Base-by-base conservation (phyloP, 2,888 invertebrate genomes). In the Orthosia gothica region DNA sequence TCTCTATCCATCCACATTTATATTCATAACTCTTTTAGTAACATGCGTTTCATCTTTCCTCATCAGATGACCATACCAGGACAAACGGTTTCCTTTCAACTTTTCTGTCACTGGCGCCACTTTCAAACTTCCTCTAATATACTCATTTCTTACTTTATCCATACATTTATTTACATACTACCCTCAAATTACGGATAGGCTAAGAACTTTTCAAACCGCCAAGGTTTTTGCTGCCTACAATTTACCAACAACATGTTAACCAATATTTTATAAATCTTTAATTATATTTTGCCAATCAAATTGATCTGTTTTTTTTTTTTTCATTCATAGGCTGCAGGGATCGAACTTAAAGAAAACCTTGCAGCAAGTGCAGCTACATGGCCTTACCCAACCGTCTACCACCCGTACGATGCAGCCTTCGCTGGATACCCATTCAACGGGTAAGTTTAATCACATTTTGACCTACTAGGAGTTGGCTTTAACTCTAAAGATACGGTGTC, bases 371-470 rank as follows among this genome's bases (percentile, higher is more conserved):
- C 98, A 73, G 98, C 98, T 76, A 98, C 98, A 76, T 99, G 99
- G 99, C 98, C 98, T 86, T 99, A 99, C 95, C 98, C 99, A 73
- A 98, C 98, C 59, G 98, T 99, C 84, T 99, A 99, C 95, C 99
- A 99, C 95, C 99, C 99, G 68, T 99, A 99, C 95, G 99, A 99
- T 91, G 98, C 99, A 78, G 98, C 99, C 76, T 98, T 99, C 93
- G 98, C 98, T 79, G 98, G 98, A 89, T 99, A 99, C 97, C 99
- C 99, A 85, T 99, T 99, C 97, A 99, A 99, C 96, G 99, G 99
- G 99, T 99, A 97, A 99, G 99, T 94, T 68, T 70, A 32, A 67
- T 74, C 65, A 50, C 5, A 63, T 58, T 54, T 54, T 23, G n/a
- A 18, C 16, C 54, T 52, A 32, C 3, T 20, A 52, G 0, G 23